phyloP scores from a whole-genome alignment of 1,140 invertebrate genomes.

The Lordiphosa mommai region DNA sequence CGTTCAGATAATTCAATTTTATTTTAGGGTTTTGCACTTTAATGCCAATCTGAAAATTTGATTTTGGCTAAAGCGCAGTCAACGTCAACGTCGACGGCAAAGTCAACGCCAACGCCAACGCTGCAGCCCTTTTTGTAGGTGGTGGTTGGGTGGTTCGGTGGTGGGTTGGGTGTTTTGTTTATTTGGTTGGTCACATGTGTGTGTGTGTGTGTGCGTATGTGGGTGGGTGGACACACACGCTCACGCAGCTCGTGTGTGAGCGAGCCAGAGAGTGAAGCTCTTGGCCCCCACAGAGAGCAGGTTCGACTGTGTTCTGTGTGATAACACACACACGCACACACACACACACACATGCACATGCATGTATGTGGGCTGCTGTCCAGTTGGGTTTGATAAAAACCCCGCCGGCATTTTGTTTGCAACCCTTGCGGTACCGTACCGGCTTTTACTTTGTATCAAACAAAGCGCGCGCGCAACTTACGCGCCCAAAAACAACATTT shows the following conservation, averaged over 20 bases:
- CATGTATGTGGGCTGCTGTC: background rate
- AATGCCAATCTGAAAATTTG: conserved; percentile 78
- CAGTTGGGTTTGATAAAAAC: conserved; percentile 1
- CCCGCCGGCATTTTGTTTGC: conserved; percentile 9
- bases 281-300: background rate
- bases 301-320: conserved; percentile 2
- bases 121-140: conserved; percentile 35
- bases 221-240: conserved; percentile 57
- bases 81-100: conserved; percentile 5
- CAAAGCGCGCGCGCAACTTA: conserved; percentile 42
- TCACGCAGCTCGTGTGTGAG: conserved; percentile 23
- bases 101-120: conserved; percentile 18
- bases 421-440: conserved; percentile 2
- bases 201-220: conserved; percentile 42
- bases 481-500: background rate
- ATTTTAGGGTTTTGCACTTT: conserved; percentile 79
- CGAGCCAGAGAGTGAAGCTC: conserved; percentile 25
- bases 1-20: conserved; percentile 79
- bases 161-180: conserved; percentile 48
- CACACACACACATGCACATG: background rate
- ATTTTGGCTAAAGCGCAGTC: conserved; percentile 66
- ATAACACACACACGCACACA: conserved; percentile 11
- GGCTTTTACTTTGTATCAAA: background rate
- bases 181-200: conserved; percentile 62
- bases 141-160: conserved; percentile 16